phyloP scores from a whole-genome alignment of 2,888 invertebrate species.

The Subacronicta megacephala region DNA sequence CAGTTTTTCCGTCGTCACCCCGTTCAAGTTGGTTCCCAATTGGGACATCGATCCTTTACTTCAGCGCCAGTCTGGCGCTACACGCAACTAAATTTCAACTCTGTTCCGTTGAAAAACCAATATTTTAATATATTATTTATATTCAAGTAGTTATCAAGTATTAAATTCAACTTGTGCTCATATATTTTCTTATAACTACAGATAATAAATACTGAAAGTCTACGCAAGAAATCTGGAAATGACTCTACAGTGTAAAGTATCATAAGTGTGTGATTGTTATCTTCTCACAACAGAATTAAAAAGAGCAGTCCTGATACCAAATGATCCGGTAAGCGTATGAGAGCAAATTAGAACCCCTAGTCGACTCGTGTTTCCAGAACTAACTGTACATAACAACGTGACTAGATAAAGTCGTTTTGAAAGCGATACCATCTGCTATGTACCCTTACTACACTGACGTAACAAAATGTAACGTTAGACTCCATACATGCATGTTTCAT shows the following conservation, averaged over 20 bases:
- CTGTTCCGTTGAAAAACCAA: slow-evolving; percentile 52
- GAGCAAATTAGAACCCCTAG: slow-evolving; percentile 63
- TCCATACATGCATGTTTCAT: slow-evolving; percentile 46
- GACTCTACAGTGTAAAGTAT: too few species aligned
- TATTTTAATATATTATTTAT: slow-evolving; percentile 38
- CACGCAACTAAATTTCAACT: slow-evolving; percentile 63
- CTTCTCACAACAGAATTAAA: slow-evolving; percentile 1
- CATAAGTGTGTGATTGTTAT: background rate
- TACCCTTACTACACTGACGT: slow-evolving; percentile 62
- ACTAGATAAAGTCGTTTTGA: slow-evolving; percentile 73
- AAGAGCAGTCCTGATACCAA: slow-evolving; percentile 22
- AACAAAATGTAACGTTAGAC: slow-evolving; percentile 55
- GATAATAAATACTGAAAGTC: too few species aligned
- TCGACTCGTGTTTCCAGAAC: slow-evolving; percentile 66
- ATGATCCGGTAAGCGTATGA: slow-evolving; percentile 47
- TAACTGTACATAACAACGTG: slow-evolving; percentile 74
- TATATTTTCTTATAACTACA: too few species aligned
- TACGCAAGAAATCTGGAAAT: too few species aligned
- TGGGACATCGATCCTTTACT: slow-evolving; percentile 76
- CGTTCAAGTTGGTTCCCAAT: slow-evolving; percentile 70
- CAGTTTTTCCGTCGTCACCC: slow-evolving; percentile 68
- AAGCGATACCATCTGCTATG: slow-evolving; percentile 70
- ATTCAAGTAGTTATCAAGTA: too few species aligned
- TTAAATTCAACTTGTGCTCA: too few species aligned
- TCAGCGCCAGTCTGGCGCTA: slow-evolving; percentile 74